These are phyloP conservation scores for Epinotia demarniana DNA, from an alignment of 2,888 invertebrate species.

Conservation along the genomic window DNA sequence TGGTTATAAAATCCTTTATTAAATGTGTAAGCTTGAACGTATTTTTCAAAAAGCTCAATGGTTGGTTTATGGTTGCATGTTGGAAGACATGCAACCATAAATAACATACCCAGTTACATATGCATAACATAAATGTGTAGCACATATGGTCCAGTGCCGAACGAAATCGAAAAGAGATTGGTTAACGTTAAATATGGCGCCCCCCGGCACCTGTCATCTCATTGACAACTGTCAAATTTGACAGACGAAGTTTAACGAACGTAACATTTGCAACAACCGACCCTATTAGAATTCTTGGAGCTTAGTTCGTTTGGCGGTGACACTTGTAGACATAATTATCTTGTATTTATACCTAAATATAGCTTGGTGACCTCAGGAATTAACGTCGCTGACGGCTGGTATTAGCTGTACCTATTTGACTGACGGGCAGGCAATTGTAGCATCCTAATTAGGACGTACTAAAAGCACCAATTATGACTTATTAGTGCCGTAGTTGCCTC, in stretches of 20 bases:
- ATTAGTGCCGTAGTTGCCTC: constrained; percentile 37
- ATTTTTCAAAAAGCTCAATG: too few species aligned
- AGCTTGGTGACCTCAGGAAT: not conserved
- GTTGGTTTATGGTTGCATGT: too few species aligned
- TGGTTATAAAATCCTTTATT: too few species aligned
- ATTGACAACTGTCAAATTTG: not conserved
- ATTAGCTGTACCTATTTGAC: not conserved
- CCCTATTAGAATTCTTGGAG: not conserved
- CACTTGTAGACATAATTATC: not conserved
- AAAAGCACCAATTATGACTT: constrained; percentile 18
- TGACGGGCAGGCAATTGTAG: constrained; percentile 12
- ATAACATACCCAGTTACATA: too few species aligned
- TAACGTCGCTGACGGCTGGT: not conserved
- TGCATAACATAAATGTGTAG: not conserved
- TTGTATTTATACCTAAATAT: not conserved
- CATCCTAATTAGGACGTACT: constrained; percentile 25
- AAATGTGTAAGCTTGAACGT: too few species aligned
- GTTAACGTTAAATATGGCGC: not conserved
- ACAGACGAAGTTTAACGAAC: not conserved
- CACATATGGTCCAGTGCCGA: not conserved
- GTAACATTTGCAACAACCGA: not conserved
- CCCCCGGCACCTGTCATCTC: not conserved
- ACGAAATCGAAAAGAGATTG: not conserved
- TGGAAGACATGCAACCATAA: not conserved
- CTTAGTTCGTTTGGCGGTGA: not conserved